phyloP scores from a whole-genome alignment of 1,140 invertebrate species.

The Matsumurasca onukii region DNA sequence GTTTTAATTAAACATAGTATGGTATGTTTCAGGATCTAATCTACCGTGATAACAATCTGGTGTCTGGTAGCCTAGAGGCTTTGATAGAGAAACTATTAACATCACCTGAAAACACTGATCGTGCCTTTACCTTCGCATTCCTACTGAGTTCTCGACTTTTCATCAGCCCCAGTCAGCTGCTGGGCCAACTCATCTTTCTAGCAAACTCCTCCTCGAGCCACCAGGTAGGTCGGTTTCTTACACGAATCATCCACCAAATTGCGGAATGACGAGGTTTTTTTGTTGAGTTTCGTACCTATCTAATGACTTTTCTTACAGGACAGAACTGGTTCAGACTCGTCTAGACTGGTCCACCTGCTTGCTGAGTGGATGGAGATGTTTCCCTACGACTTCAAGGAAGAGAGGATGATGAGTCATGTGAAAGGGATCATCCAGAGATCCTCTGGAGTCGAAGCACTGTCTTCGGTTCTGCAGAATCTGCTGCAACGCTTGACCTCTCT shows the following conservation, averaged over 20 bases:
- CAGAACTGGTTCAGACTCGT: conserved; percentile 59
- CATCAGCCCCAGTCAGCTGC: conserved; percentile 88
- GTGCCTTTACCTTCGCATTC: conserved; percentile 91
- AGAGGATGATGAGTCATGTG: conserved; percentile 90
- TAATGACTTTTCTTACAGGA: conserved; percentile 52
- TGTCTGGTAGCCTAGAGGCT: conserved; percentile 82
- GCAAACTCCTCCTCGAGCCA: neutral
- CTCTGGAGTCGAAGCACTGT: conserved; percentile 58
- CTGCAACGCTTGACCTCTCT: conserved; percentile 77
- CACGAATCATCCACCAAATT: no score
- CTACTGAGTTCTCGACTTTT: conserved; percentile 90
- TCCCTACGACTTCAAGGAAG: conserved; percentile 95
- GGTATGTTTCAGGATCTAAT: conserved; percentile 61
- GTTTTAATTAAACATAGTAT: no score
- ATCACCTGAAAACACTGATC: conserved; percentile 83
- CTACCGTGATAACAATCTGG: conserved; percentile 85
- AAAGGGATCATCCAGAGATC: conserved; percentile 86
- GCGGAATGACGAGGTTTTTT: no score
- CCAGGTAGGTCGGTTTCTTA: no score
- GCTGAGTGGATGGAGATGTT: conserved; percentile 94
- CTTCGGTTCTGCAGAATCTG: conserved; percentile 79
- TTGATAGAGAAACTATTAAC: conserved; percentile 90
- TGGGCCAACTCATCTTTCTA: conserved; percentile 73
- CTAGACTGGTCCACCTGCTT: conserved; percentile 75
- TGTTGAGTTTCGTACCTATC: no score